phyloP scores from a whole-genome alignment of 2,113 vertebrate genomes.

The Campylorhamphus procurvoides region DNA sequence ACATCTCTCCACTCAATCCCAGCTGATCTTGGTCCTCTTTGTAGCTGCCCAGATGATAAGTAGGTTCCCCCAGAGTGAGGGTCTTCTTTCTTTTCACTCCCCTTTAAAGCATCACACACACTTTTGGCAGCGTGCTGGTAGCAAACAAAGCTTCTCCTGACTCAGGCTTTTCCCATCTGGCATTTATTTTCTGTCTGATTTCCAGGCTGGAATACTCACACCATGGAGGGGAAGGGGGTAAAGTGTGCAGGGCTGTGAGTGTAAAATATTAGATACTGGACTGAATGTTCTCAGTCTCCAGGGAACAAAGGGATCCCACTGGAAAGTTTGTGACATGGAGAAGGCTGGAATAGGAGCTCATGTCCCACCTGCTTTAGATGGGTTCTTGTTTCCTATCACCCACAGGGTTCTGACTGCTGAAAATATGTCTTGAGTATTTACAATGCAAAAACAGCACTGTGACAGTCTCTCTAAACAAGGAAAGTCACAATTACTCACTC shows the following conservation, averaged over 20 bases:
- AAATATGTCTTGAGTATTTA: background rate
- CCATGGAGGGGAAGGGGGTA: background rate
- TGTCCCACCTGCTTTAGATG: background rate
- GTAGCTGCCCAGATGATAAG: background rate
- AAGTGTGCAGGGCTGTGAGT: background rate
- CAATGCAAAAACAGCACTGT: background rate
- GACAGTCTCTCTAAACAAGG: too few relatives aligned
- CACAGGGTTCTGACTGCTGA: background rate
- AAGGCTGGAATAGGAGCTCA: background rate
- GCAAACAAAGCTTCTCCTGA: background rate
- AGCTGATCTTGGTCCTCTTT: background rate
- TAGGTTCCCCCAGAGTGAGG: background rate
- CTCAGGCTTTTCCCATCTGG: background rate
- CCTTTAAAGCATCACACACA: background rate
- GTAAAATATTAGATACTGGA: background rate
- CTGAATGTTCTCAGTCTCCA: background rate
- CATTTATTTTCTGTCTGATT: background rate
- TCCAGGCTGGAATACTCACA: background rate
- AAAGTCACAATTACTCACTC: background rate
- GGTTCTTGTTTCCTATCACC: background rate
- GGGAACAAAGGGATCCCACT: background rate
- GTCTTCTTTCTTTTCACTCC: background rate
- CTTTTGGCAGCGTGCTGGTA: accelerated
- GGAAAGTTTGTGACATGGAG: background rate
- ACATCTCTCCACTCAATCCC: background rate